Conservation (phyloP, 1,140 invertebrate genomes). For the Mylabris phalerata region DNA sequence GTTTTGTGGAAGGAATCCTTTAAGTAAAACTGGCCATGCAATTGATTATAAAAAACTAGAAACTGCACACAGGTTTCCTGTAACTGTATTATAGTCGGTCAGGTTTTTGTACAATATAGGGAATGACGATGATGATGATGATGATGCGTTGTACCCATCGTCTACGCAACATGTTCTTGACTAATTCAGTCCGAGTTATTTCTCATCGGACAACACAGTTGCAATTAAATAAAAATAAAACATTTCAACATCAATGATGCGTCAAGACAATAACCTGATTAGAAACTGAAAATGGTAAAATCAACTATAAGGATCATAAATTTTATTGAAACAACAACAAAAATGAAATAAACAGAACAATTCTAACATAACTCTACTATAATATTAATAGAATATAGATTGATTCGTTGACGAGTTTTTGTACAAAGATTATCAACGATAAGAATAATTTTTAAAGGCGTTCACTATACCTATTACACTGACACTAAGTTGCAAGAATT, state of each 20-base stretch:
- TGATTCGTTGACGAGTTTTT: constrained; percentile 28
- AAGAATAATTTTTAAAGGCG: constrained; percentile 14
- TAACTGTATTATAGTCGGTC: constrained; percentile 6
- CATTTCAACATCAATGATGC: no score
- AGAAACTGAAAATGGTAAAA: constrained; percentile 17
- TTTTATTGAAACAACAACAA: constrained; percentile 4
- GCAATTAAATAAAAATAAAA: neutral
- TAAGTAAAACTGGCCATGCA: no score
- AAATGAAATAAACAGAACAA: neutral
- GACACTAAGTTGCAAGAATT: neutral
- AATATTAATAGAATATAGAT: constrained; percentile 29
- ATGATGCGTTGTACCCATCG: neutral
- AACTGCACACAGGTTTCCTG: constrained; percentile 9
- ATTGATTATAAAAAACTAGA: constrained; percentile 6
- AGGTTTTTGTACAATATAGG: constrained; percentile 3
- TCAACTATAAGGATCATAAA: constrained; percentile 16
- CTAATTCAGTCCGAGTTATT: no score
- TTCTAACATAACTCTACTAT: constrained; percentile 1
- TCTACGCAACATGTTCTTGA: no score
- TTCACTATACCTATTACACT: constrained; percentile 4
- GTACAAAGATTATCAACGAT: constrained; percentile 15
- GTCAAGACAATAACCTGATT: neutral
- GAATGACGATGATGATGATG: neutral
- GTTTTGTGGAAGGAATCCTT: no score
- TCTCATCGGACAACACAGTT: neutral